Conservation (phyloP, 2,888 invertebrate genomes). For the Camponotus fellah region DNA sequence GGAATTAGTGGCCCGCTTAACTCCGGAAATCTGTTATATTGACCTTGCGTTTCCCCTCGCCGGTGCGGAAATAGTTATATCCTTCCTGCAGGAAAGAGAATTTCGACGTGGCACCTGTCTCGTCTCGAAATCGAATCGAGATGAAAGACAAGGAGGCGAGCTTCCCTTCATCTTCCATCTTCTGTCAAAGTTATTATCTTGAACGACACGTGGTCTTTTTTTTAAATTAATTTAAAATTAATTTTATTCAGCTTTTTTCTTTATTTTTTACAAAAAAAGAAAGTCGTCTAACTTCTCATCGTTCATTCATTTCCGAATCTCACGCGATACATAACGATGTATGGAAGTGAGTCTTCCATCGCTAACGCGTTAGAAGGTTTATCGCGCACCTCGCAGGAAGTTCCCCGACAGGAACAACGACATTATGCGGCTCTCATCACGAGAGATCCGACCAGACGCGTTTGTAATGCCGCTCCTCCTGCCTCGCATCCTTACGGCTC, state of each 20-base stretch:
- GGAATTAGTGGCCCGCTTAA: constrained; percentile 21
- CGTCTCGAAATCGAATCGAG: constrained; percentile 26
- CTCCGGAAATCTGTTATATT: constrained; percentile 44
- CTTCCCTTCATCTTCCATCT: constrained; percentile 29
- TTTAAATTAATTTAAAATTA: not conserved
- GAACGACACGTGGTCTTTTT: not conserved
- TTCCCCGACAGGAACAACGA: constrained; percentile 17
- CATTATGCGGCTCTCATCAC: constrained; percentile 35
- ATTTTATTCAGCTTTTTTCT: not conserved
- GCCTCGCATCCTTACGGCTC: constrained; percentile 22
- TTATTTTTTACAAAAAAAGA: not conserved
- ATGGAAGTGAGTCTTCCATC: not conserved
- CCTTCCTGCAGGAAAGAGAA: constrained; percentile 20
- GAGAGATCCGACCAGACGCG: constrained; percentile 24
- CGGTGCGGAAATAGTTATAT: constrained; percentile 37
- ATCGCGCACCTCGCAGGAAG: constrained; percentile 18
- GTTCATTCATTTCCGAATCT: not conserved
- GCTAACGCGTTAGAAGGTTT: not conserved
- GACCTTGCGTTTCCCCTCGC: constrained; percentile 40
- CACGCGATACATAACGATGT: not conserved
- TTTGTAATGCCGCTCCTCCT: constrained; percentile 24
- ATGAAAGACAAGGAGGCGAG: constrained; percentile 47
- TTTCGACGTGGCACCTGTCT: constrained; percentile 48
- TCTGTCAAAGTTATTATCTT: not conserved
- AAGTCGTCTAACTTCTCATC: not conserved